phyloP scores from a whole-genome alignment of 2,888 invertebrate species.

The Cosmorhoe ocellata region DNA sequence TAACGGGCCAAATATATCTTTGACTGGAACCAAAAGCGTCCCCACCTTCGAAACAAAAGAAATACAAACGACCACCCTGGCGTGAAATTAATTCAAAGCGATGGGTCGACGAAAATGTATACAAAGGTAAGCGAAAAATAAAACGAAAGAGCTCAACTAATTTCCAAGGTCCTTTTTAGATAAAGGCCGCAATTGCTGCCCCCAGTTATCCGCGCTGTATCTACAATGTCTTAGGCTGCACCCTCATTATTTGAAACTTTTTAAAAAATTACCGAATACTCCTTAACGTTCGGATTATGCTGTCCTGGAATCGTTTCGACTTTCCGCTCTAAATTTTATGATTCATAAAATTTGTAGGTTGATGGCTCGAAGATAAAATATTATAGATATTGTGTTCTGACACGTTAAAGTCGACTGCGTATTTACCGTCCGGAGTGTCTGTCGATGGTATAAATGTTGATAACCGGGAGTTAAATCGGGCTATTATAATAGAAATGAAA shows the following conservation, averaged over 20 bases:
- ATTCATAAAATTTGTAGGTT: slow-evolving; percentile 40
- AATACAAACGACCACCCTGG: slow-evolving; percentile 69
- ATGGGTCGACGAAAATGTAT: slow-evolving; percentile 69
- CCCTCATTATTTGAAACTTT: slow-evolving; percentile 36
- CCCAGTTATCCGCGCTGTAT: slow-evolving; percentile 53
- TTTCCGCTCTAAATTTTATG: slow-evolving; percentile 35
- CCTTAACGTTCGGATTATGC: slow-evolving; percentile 34
- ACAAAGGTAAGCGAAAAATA: slow-evolving; percentile 73
- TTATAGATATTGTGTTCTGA: slow-evolving; percentile 55
- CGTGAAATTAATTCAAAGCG: slow-evolving; percentile 76
- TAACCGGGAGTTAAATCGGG: slow-evolving; percentile 56
- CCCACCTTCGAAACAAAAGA: slow-evolving; percentile 71
- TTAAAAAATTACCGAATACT: slow-evolving; percentile 35
- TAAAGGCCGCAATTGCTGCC: slow-evolving; percentile 61
- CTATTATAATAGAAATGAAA: slow-evolving; percentile 57
- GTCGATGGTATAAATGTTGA: slow-evolving; percentile 62
- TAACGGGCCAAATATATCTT: slow-evolving; percentile 73
- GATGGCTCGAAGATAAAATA: slow-evolving; percentile 48
- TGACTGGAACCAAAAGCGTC: slow-evolving; percentile 60
- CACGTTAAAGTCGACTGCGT: slow-evolving; percentile 53
- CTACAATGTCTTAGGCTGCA: slow-evolving; percentile 35
- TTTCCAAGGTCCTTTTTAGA: slow-evolving; percentile 65
- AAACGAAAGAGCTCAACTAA: slow-evolving; percentile 65
- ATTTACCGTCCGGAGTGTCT: slow-evolving; percentile 53
- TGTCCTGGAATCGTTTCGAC: slow-evolving; percentile 33